phyloP scores from a whole-genome alignment of 2,113 vertebrate genomes.

The Alosa alosa region DNA sequence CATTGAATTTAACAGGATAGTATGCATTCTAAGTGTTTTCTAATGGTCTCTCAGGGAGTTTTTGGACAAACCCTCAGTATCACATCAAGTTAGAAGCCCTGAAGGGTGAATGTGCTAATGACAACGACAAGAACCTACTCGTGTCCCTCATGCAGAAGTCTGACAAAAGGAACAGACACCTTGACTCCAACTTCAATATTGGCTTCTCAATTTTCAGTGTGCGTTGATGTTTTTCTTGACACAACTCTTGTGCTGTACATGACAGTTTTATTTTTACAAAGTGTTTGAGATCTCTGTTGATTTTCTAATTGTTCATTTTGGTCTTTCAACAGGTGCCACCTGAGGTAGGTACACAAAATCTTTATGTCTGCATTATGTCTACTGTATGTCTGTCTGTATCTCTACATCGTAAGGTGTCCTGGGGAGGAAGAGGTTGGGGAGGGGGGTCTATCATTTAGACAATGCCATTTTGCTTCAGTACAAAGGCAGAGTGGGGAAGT shows the following conservation, averaged over 20 bases:
- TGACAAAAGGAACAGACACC: slow-evolving; percentile 60
- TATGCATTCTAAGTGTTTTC: not conserved
- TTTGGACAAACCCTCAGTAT: slow-evolving; percentile 70
- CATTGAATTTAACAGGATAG: not conserved
- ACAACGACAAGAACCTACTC: slow-evolving; percentile 51
- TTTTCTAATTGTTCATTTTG: slow-evolving; percentile 22
- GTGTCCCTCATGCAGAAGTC: slow-evolving; percentile 70
- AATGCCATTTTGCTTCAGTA: not conserved
- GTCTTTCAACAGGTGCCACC: slow-evolving; percentile 52
- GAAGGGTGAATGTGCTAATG: not conserved
- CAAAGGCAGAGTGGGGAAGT: not conserved
- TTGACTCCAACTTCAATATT: slow-evolving; percentile 54
- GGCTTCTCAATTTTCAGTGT: slow-evolving; percentile 65
- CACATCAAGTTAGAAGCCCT: slow-evolving; percentile 41
- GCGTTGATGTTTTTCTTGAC: slow-evolving; percentile 22
- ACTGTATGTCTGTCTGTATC: no score
- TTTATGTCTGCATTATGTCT: not conserved
- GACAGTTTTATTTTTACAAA: not conserved
- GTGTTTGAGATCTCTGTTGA: not conserved
- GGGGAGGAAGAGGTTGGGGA: no score
- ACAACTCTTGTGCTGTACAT: not conserved
- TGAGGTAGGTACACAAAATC: slow-evolving; percentile 54
- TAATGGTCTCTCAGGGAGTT: slow-evolving; percentile 42
- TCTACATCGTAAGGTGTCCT: no score
- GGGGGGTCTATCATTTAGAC: no score